Percentiles rank a stretch among this genome's conserved stretches.
Conservation (phyloP, 2,113 vertebrate species). For the Clarias magur region DNA sequence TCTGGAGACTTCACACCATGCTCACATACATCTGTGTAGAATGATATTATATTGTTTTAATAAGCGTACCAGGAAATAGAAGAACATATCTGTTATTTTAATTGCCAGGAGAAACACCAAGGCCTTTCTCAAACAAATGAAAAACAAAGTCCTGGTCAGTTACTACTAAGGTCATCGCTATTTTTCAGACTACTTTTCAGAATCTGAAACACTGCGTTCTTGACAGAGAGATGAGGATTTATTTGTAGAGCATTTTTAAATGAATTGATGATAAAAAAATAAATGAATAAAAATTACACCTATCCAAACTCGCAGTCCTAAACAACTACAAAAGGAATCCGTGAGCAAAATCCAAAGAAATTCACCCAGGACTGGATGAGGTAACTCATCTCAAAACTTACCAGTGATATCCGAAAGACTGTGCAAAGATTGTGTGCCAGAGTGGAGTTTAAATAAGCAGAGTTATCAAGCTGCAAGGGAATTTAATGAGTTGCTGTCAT, state of each 20-base stretch:
- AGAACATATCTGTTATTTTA: background rate
- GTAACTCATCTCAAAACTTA: background rate
- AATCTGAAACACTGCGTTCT: background rate
- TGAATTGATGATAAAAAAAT: background rate
- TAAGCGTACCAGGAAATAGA: background rate
- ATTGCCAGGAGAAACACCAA: background rate
- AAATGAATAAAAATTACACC: background rate
- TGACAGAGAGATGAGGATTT: background rate
- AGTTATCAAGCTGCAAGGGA: background rate
- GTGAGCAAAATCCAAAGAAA: conserved; percentile 12
- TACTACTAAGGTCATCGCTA: background rate
- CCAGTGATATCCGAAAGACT: background rate
- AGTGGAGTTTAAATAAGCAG: background rate
- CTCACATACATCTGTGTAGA: background rate
- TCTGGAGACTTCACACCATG: background rate
- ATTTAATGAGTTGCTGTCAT: background rate
- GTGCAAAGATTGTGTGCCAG: background rate
- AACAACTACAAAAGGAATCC: conserved; percentile 15
- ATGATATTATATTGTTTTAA: background rate
- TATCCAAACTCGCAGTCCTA: background rate
- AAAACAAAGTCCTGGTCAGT: background rate
- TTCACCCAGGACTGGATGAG: conserved; percentile 11
- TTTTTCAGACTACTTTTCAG: background rate
- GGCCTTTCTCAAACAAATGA: background rate
- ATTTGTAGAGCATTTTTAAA: background rate